phyloP scores from a whole-genome alignment of 2,113 vertebrate species.

The Ailuropoda melanoleuca region DNA sequence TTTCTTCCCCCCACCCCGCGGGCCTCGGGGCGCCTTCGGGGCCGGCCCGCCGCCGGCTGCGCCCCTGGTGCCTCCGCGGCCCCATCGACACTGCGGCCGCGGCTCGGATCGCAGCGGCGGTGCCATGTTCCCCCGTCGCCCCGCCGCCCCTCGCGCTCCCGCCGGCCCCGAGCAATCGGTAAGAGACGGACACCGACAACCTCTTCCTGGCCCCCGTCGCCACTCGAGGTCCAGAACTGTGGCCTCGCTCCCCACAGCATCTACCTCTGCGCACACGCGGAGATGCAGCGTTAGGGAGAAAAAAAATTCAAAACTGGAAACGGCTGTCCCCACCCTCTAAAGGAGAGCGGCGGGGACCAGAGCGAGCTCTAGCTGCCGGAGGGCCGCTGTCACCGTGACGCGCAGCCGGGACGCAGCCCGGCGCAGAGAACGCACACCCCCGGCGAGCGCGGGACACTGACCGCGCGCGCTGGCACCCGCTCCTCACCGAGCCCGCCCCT shows the following conservation, averaged over 20 bases:
- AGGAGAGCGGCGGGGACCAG: neutral
- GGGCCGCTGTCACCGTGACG: neutral
- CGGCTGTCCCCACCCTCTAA: neutral
- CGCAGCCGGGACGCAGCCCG: neutral
- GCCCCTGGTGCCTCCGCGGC: neutral
- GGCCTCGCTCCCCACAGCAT: neutral
- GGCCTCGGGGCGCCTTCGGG: neutral
- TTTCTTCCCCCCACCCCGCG: neutral
- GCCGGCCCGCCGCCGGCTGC: neutral
- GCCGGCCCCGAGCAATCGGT: neutral
- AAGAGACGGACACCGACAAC: neutral
- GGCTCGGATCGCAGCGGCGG: neutral
- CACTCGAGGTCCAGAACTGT: neutral
- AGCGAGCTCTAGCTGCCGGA: neutral
- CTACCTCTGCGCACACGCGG: neutral
- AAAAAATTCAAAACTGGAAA: slow-evolving; percentile 11
- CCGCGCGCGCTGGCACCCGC: no score
- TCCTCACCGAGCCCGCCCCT: neutral
- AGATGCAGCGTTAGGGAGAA: neutral
- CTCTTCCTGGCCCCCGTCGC: neutral
- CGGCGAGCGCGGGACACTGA: no score
- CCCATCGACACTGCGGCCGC: neutral
- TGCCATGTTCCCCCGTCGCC: neutral
- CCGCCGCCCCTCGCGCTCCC: no score
- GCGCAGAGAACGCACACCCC: neutral